These are phyloP conservation scores for Fragum sueziense DNA, from an alignment of 2,888 invertebrate species.

Conservation along the genomic window DNA sequence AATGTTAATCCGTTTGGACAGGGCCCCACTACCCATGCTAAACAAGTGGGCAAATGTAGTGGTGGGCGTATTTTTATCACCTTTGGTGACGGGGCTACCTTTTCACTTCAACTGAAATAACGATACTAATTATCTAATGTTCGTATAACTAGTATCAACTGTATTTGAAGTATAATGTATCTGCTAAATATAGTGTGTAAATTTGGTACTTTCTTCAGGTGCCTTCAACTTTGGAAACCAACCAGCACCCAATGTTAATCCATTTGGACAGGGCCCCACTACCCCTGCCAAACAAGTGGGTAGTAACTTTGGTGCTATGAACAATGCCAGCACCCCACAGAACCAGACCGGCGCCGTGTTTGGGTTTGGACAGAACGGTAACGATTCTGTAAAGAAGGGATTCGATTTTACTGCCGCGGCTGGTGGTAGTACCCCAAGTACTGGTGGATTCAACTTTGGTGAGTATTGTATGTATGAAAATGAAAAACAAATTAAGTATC, in stretches of 20 bases:
- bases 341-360: constrained; percentile 50
- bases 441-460: constrained; percentile 56
- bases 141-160: too few species aligned
- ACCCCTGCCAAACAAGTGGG: constrained; percentile 58
- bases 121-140: too few species aligned
- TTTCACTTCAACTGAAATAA: too few species aligned
- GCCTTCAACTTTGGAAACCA: constrained; percentile 46
- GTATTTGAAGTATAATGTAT: too few species aligned
- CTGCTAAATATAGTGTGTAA: too few species aligned
- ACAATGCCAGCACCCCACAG: constrained; percentile 40
- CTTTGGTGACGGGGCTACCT: too few species aligned
- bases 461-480: too few species aligned
- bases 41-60: constrained; percentile 57
- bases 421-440: constrained; percentile 12
- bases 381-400: constrained; percentile 42
- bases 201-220: constrained; percentile 25
- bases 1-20: constrained; percentile 58
- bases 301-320: constrained; percentile 46
- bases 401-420: constrained; percentile 49
- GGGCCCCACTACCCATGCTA: constrained; percentile 53
- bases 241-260: constrained; percentile 53
- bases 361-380: constrained; percentile 43
- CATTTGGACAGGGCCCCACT: constrained; percentile 52
- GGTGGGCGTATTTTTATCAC: too few species aligned
- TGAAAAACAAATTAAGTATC: too few species aligned